phyloP scores from a whole-genome alignment of 1,140 invertebrate genomes.

The Plodia interpunctella region DNA sequence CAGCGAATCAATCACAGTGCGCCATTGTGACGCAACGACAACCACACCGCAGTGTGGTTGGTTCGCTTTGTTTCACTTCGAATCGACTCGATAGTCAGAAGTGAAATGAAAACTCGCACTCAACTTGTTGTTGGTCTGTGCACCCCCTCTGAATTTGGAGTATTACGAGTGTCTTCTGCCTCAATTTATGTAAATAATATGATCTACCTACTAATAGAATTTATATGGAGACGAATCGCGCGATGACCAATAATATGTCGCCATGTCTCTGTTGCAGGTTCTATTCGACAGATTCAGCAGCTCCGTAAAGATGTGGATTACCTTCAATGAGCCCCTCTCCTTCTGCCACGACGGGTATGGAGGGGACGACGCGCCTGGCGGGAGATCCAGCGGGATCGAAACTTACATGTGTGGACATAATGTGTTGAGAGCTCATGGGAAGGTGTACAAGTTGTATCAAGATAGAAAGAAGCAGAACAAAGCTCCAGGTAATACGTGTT shows the following conservation, averaged over 20 bases:
- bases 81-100: too few species aligned
- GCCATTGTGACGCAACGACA: too few species aligned
- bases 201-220: too few species aligned
- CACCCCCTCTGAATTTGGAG: too few species aligned
- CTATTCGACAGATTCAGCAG: conserved; percentile 78
- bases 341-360: conserved; percentile 69
- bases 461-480: background rate
- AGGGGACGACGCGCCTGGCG: conserved; percentile 65
- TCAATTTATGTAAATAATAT: background rate
- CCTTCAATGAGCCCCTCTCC: conserved; percentile 75
- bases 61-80: too few species aligned
- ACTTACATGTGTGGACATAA: conserved; percentile 74
- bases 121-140: too few species aligned
- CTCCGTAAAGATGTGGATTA: conserved; percentile 75
- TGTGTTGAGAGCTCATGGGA: conserved; percentile 66
- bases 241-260: too few species aligned
- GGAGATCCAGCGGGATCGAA: conserved; percentile 53
- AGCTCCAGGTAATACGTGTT: background rate
- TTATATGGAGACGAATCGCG: too few species aligned
- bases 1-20: too few species aligned
- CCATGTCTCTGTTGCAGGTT: conserved; percentile 44
- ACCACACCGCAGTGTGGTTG: too few species aligned
- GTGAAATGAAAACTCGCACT: too few species aligned
- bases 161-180: background rate
- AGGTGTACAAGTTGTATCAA: conserved; percentile 44